phyloP scores from a whole-genome alignment of 2,113 vertebrate species.

The Felis catus region DNA sequence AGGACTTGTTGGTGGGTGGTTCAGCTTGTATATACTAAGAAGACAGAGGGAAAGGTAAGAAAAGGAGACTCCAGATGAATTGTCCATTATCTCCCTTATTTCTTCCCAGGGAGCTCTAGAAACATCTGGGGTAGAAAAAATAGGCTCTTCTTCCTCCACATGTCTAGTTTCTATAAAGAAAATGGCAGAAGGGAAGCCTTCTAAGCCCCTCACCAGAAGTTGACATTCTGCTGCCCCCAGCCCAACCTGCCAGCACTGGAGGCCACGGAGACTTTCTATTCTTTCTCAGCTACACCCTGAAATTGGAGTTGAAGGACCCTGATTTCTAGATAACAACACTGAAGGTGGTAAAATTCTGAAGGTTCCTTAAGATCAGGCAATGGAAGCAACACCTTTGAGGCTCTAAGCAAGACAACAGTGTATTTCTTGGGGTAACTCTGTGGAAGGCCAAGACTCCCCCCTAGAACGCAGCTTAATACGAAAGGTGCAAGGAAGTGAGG shows the following conservation, averaged over 20 bases:
- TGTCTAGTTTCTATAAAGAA: neutral
- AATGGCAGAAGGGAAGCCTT: neutral
- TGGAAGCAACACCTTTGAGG: neutral
- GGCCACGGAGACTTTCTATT: neutral
- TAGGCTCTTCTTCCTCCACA: neutral
- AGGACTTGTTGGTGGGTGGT: slow-evolving; percentile 97
- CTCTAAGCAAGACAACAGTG: neutral
- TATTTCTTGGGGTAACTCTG: neutral
- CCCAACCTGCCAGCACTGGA: neutral
- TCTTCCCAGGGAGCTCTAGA: neutral
- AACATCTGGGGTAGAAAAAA: neutral
- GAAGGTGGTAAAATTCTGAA: slow-evolving; percentile 41
- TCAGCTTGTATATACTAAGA: slow-evolving; percentile 96
- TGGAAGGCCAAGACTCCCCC: neutral
- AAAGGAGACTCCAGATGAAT: neutral
- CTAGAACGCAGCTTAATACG: neutral
- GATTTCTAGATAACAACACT: neutral
- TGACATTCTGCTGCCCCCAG: neutral
- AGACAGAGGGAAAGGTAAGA: slow-evolving; percentile 14
- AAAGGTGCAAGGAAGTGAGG: neutral
- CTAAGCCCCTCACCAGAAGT: neutral
- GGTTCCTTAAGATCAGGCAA: neutral
- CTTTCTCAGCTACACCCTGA: neutral
- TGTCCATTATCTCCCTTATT: neutral
- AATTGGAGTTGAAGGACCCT: neutral